Evolutionary conservation across 1,140 invertebrate genomes (phyloP), one percentile per base, ranked within the genome.

Genomic region (Panonychus citri): DNA sequence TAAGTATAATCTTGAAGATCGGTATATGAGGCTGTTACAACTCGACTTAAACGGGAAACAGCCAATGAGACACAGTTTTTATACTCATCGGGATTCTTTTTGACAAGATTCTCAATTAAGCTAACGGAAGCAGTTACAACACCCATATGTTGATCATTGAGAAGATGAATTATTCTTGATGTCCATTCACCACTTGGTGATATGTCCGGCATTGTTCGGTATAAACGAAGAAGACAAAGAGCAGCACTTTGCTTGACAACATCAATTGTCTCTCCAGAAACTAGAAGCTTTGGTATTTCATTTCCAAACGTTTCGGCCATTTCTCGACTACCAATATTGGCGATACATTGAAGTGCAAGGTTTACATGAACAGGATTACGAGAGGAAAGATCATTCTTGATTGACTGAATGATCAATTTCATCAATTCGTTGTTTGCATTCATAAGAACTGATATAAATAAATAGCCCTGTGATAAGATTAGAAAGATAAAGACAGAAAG

Each of bases 1-100:
- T 99, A 99, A 0, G 95, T 98, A 68, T 99, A 99, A 71, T 99
- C 95, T 74, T 97, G 93, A 54, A 97, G 75, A 74, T 96, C 91
- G 64, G 90, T 96, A 67, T 96, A 96, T 67, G 88, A 95, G 50
- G 90, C 85, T 58, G 90, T 95, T 0, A 96, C 90, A 74, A 96
- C 96, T 78, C 88, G 72, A 69, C 88, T 94, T 17, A 99, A 75
- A 66, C 95, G 78, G 13, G 93, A 96, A 24, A 99, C 93, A 54
- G 94, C 91, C 49, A 99, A 74, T 66, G 88, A 90, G 3, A 99
- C 90, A 72, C 94, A 98, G 57, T 90, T 93, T 70, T 97, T 98
- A 66, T 98, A 99, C 71, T 99, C 94, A 60, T 98, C 93, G 15
- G 94, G 91, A 73, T 93, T 96, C 68, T 89, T 86, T 72, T 96